phyloP scores from a whole-genome alignment of 2,113 vertebrate species.

The Siniperca chuatsi region DNA sequence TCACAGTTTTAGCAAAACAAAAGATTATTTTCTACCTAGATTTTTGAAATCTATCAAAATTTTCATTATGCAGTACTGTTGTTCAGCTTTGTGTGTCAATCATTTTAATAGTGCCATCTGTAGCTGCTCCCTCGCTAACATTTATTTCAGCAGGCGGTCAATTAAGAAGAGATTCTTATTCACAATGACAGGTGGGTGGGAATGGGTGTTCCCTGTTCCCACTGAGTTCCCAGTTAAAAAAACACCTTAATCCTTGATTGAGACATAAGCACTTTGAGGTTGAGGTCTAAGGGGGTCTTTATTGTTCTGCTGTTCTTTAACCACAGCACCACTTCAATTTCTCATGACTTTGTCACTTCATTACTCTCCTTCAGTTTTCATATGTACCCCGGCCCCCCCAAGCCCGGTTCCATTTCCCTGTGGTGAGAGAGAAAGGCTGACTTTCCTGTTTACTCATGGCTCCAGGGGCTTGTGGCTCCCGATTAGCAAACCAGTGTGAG shows the following conservation, averaged over 20 bases:
- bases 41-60: neutral
- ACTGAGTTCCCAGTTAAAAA: conserved; percentile 43
- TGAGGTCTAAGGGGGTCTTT: conserved; percentile 30
- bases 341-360: conserved; percentile 47
- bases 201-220: conserved; percentile 45
- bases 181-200: conserved; percentile 56
- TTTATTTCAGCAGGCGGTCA: conserved; percentile 38
- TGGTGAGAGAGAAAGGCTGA: conserved; percentile 77
- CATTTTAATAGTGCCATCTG: conserved; percentile 29
- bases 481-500: conserved; percentile 85
- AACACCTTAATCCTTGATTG: conserved; percentile 56
- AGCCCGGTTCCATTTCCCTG: conserved; percentile 46
- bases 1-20: neutral
- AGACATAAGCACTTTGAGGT: conserved; percentile 43
- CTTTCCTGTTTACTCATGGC: conserved; percentile 79
- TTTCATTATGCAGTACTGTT: neutral
- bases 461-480: conserved; percentile 81
- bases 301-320: conserved; percentile 37
- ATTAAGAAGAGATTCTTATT: conserved; percentile 47
- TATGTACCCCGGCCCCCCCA: conserved; percentile 5
- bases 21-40: neutral
- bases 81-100: conserved; percentile 14
- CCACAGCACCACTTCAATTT: conserved; percentile 40
- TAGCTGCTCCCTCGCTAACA: conserved; percentile 10
- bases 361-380: conserved; percentile 51